Evolutionary conservation across 2,797 vertebrate genomes (phyloP).

Genomic region (Myiothlypis chrysogaster): DNA sequence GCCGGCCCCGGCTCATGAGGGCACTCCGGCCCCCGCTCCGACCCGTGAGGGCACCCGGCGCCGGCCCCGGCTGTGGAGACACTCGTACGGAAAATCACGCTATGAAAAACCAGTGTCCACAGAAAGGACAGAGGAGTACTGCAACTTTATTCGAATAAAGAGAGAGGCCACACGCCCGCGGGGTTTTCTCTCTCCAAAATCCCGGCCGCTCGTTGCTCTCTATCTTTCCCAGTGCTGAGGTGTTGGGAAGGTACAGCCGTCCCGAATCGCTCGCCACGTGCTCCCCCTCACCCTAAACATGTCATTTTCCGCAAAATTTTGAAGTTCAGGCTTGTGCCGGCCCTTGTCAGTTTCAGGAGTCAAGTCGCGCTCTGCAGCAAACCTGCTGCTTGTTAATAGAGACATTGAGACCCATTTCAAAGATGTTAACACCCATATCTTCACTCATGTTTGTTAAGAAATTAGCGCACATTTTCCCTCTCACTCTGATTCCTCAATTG

Average conservation of each 20-base stretch:
- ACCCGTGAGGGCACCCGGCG: neutral
- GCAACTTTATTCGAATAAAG: neutral
- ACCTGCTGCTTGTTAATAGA: neutral
- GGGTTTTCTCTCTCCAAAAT: neutral
- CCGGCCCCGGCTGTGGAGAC: neutral
- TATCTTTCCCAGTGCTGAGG: neutral
- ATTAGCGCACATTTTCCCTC: neutral
- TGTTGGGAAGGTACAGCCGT: neutral
- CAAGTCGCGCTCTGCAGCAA: neutral
- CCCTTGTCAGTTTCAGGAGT: neutral
- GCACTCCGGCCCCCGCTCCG: no score
- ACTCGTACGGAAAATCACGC: neutral
- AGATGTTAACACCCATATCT: neutral
- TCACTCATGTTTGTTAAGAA: neutral
- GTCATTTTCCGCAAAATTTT: neutral
- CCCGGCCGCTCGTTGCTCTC: fast-evolving
- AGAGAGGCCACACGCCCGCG: no score
- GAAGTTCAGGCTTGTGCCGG: neutral
- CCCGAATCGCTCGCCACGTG: fast-evolving
- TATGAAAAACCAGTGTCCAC: neutral
- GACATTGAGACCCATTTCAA: neutral
- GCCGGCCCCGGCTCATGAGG: neutral
- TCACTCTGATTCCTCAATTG: neutral
- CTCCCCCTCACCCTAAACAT: neutral
- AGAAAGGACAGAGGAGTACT: no score